These are phyloP conservation scores for Drosophila austrosaltans DNA, from an alignment of 2,888 invertebrate genomes.

Conservation along the genomic window DNA sequence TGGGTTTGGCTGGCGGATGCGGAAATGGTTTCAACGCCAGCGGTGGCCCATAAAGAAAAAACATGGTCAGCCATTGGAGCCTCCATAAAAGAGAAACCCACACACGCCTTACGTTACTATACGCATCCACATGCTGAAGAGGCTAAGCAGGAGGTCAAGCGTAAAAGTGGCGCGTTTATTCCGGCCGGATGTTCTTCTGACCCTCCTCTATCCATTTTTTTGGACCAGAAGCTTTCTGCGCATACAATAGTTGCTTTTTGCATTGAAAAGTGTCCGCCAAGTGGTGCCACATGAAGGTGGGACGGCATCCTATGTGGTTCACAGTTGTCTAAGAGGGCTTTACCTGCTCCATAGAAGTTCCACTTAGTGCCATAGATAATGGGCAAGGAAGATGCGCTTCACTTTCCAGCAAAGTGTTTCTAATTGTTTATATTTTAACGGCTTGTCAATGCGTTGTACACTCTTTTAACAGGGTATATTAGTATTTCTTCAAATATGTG, in stretches of 20 bases:
- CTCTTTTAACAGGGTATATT: neutral
- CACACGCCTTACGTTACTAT: constrained; percentile 19
- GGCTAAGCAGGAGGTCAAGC: constrained; percentile 77
- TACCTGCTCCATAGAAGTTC: neutral
- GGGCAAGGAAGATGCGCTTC: neutral
- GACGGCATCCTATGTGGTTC: constrained; percentile 21
- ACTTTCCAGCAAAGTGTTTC: constrained; percentile 27
- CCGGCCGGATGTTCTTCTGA: constrained; percentile 62
- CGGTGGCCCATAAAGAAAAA: constrained; percentile 75
- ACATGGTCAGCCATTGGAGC: constrained; percentile 47
- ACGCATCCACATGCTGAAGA: constrained; percentile 51
- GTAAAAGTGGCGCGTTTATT: constrained; percentile 69
- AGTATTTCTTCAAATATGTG: neutral
- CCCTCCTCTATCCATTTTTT: constrained; percentile 20
- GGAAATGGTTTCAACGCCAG: constrained; percentile 80
- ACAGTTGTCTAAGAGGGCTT: constrained; percentile 43
- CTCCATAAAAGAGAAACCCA: constrained; percentile 32
- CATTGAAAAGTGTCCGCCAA: constrained; percentile 60
- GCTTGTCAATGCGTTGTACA: neutral
- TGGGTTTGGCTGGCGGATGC: constrained; percentile 60
- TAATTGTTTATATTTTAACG: constrained; percentile 18
- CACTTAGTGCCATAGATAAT: constrained; percentile 2
- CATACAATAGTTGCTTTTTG: constrained; percentile 68
- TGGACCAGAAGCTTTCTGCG: constrained; percentile 32
- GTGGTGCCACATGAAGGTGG: constrained; percentile 16